Conservation (phyloP, 2,888 invertebrate species). For the Drosophila mulleri region DNA sequence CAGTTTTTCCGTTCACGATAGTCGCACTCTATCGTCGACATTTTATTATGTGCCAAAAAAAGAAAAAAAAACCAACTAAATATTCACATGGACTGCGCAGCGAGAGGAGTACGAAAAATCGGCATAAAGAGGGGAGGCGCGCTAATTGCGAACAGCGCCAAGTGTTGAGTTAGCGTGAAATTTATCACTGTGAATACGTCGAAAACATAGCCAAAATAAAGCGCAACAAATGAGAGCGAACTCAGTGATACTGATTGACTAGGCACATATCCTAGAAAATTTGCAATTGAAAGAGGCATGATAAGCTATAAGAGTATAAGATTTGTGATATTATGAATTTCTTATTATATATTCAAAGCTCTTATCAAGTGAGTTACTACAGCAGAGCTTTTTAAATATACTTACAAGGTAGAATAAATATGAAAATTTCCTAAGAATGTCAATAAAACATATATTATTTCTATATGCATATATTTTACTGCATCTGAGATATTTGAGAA, state of each 20-base stretch:
- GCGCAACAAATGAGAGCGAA: conserved; percentile 24
- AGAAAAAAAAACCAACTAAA: conserved; percentile 3
- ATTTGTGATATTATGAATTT: neutral
- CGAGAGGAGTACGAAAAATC: neutral
- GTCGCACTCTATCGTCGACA: conserved; percentile 19
- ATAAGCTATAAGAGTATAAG: neutral
- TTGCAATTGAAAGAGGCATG: fast-evolving
- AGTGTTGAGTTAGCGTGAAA: conserved; percentile 80
- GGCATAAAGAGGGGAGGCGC: neutral
- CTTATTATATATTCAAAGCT: no score
- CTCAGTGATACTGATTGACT: neutral
- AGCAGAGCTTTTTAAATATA: no score
- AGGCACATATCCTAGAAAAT: neutral
- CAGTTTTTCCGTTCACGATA: conserved; percentile 13
- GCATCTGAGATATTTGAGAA: no score
- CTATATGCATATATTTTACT: no score
- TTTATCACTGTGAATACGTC: conserved; percentile 55
- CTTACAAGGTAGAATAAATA: no score
- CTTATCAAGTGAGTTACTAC: neutral
- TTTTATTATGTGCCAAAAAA: conserved; percentile 49
- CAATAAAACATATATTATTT: no score
- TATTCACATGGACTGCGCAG: conserved; percentile 11
- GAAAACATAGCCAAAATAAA: conserved; percentile 27
- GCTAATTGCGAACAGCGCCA: conserved; percentile 57
- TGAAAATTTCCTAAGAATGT: no score